Percentiles rank a stretch among this genome's conserved stretches.
phyloP scores from a whole-genome alignment of 2,888 invertebrate genomes.

The Hylaea fasciaria region DNA sequence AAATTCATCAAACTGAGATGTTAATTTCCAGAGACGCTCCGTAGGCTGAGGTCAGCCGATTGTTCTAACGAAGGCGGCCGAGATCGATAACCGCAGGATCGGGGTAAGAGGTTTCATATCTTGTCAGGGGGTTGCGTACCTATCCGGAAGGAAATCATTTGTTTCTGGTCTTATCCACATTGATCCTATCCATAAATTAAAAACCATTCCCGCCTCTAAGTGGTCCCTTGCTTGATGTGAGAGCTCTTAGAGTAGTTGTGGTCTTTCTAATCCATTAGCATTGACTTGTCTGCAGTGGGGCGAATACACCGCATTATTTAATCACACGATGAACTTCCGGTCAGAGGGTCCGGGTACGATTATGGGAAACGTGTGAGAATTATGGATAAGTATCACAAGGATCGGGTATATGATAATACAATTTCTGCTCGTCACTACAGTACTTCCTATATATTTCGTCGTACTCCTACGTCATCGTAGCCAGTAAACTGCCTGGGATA shows the following conservation, averaged over 20 bases:
- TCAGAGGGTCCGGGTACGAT: slow-evolving; percentile 16
- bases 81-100: slow-evolving; percentile 18
- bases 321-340: slow-evolving; percentile 12
- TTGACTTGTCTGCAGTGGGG: slow-evolving; percentile 8
- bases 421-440: neutral
- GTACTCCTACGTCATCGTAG: too few species aligned
- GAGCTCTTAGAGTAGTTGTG: slow-evolving; percentile 11
- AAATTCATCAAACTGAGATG: slow-evolving; percentile 30
- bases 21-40: slow-evolving; percentile 31
- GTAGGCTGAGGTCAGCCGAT: slow-evolving; percentile 20
- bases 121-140: neutral
- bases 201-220: neutral
- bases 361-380: slow-evolving; percentile 13
- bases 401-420: neutral
- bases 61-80: slow-evolving; percentile 7
- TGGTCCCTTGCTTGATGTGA: neutral
- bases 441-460: neutral
- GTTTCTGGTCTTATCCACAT: neutral
- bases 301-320: slow-evolving; percentile 3
- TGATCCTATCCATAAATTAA: too few species aligned
- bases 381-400: slow-evolving; percentile 9
- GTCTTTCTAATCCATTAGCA: slow-evolving; percentile 47
- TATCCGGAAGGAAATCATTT: neutral
- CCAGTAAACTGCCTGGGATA: too few species aligned
- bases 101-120: slow-evolving; percentile 5